phyloP scores from a whole-genome alignment of 1,140 invertebrate genomes.

The Berghia stephanieae region DNA sequence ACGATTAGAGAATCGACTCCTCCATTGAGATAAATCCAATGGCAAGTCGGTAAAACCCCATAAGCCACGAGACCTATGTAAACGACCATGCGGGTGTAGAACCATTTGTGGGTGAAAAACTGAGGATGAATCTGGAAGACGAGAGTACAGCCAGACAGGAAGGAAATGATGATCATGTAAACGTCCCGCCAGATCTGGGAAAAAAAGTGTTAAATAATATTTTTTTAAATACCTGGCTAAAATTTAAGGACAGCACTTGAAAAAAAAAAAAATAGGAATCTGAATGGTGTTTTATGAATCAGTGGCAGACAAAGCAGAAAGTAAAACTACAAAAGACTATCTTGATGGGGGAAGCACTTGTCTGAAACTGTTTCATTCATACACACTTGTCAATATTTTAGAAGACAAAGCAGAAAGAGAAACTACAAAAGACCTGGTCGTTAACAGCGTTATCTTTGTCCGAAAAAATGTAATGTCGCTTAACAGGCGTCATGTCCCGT shows the following conservation, averaged over 20 bases:
- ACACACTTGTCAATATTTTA: too few species aligned
- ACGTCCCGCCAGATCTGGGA: constrained; percentile 83
- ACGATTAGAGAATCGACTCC: constrained; percentile 87
- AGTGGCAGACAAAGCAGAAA: too few species aligned
- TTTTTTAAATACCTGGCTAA: not conserved
- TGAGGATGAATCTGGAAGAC: constrained; percentile 74
- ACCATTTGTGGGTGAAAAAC: constrained; percentile 62
- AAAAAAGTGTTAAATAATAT: constrained; percentile 4
- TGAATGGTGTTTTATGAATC: not conserved
- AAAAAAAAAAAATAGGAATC: not conserved
- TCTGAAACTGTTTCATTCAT: too few species aligned
- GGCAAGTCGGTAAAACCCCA: constrained; percentile 88
- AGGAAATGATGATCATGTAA: constrained; percentile 80
- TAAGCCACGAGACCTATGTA: constrained; percentile 89
- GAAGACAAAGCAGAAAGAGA: not conserved
- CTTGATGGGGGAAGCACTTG: too few species aligned
- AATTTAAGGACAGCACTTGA: not conserved
- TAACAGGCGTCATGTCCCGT: too few species aligned
- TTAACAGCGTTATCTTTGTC: too few species aligned
- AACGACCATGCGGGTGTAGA: constrained; percentile 73
- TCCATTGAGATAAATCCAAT: constrained; percentile 90
- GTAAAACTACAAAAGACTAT: too few species aligned
- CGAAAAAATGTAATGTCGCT: too few species aligned
- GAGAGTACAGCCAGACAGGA: constrained; percentile 56
- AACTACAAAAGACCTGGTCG: too few species aligned